These are phyloP conservation scores for Heliothis peltigera DNA, from an alignment of 2,888 invertebrate species.

Conservation along the genomic window DNA sequence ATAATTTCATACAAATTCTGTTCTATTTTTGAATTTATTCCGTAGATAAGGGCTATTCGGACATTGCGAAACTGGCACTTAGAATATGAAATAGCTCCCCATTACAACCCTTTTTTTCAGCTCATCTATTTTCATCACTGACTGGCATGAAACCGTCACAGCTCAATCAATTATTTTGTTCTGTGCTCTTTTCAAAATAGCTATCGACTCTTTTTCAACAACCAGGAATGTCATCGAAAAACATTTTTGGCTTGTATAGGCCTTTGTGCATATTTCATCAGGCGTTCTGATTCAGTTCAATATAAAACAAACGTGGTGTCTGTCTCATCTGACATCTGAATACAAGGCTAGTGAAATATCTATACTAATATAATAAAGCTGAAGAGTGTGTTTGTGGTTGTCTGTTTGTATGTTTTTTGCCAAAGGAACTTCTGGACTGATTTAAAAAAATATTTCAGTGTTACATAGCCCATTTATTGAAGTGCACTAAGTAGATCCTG, in stretches of 20 bases:
- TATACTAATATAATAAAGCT: too few species aligned
- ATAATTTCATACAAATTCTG: too few species aligned
- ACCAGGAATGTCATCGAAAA: conserved; percentile 11
- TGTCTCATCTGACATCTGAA: conserved; percentile 12
- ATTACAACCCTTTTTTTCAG: not conserved
- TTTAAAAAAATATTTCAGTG: too few species aligned
- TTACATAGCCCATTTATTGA: too few species aligned
- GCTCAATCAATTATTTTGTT: not conserved
- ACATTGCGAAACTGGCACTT: too few species aligned
- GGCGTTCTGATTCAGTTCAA: conserved; percentile 23
- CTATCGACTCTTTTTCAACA: conserved; percentile 7
- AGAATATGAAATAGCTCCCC: too few species aligned
- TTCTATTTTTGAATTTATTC: too few species aligned
- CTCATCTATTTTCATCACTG: not conserved
- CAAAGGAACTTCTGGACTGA: too few species aligned
- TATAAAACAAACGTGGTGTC: conserved; percentile 23
- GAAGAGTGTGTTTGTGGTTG: too few species aligned
- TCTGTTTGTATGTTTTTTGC: too few species aligned
- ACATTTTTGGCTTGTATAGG: conserved; percentile 13
- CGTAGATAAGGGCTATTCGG: too few species aligned
- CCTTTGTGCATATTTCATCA: conserved; percentile 40
- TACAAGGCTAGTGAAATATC: conserved; percentile 4
- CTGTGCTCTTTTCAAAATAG: not conserved
- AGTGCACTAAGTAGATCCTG: too few species aligned
- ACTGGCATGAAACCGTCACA: not conserved